Percentiles rank a stretch among this genome's conserved stretches.
These are phyloP conservation scores for Cyprinodon diabolis DNA, from an alignment of 2,797 vertebrate genomes.

Conservation along the genomic window DNA sequence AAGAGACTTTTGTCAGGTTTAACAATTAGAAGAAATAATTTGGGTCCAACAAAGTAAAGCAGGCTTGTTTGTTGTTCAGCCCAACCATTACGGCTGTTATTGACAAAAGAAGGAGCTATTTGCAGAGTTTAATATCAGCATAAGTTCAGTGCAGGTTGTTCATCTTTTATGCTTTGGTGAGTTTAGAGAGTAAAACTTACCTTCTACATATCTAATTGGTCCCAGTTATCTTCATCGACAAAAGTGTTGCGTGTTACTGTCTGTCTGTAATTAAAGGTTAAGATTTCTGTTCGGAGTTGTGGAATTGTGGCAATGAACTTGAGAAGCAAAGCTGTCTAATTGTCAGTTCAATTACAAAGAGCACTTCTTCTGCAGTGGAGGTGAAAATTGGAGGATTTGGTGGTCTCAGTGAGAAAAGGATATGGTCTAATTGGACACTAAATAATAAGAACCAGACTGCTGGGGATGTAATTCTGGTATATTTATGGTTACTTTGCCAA, in stretches of 20 bases:
- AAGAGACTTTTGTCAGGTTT: conserved; percentile 38
- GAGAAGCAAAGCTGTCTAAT: conserved; percentile 27
- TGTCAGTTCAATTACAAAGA: conserved; percentile 25
- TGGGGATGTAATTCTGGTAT: no score
- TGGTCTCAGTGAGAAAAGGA: conserved; percentile 3
- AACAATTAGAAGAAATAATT: conserved; percentile 56
- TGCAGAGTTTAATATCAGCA: conserved; percentile 46
- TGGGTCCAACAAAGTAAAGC: conserved; percentile 21
- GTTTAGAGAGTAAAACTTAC: conserved; percentile 55
- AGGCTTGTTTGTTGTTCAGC: conserved; percentile 15
- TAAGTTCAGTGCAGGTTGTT: conserved; percentile 58
- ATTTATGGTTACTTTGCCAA: not conserved
- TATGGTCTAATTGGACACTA: conserved; percentile 17
- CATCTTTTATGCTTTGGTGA: conserved; percentile 43
- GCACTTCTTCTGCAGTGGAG: not conserved
- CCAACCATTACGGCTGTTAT: conserved; percentile 16
- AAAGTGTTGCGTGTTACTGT: conserved; percentile 21
- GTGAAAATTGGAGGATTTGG: conserved; percentile 23
- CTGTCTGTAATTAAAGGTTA: conserved; percentile 74
- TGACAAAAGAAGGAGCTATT: conserved; percentile 37
- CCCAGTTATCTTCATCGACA: conserved; percentile 71
- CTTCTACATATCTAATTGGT: conserved; percentile 66
- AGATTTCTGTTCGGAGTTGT: conserved; percentile 68
- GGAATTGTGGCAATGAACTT: conserved; percentile 59
- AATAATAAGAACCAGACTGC: not conserved